Evolutionary conservation across 1,140 invertebrate genomes (phyloP).

Genomic region (Platorchestia sp.): DNA sequence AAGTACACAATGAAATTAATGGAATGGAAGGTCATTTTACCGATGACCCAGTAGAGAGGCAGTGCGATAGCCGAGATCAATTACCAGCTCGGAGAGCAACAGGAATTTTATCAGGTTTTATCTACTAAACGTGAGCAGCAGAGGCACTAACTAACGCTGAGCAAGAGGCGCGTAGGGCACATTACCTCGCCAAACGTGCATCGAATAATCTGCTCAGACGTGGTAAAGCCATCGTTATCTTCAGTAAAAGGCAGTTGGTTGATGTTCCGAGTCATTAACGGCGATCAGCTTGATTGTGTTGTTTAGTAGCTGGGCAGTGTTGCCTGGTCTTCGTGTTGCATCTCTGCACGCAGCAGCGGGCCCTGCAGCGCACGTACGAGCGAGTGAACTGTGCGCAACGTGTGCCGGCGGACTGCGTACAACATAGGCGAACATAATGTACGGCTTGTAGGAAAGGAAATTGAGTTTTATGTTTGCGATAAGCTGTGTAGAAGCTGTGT

Average conservation of each 20-base stretch:
- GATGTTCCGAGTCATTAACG: background rate
- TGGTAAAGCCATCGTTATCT: background rate
- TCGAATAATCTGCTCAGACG: background rate
- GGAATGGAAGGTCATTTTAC: background rate
- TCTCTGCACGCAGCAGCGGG: background rate
- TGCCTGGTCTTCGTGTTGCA: background rate
- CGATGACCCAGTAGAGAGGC: background rate
- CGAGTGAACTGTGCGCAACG: too few species aligned
- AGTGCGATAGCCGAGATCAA: background rate
- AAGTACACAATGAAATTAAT: too few species aligned
- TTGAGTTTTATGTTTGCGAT: too few species aligned
- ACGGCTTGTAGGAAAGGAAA: too few species aligned
- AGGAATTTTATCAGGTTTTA: background rate
- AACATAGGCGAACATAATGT: background rate
- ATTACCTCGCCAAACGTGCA: background rate
- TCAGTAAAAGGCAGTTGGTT: background rate
- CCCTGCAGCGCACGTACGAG: too few species aligned
- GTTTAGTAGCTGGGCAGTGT: background rate
- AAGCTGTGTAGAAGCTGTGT: background rate
- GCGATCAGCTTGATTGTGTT: background rate
- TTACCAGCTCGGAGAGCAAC: background rate
- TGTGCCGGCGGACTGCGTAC: background rate
- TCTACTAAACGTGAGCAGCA: background rate
- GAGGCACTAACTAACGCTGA: background rate
- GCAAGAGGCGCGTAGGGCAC: background rate